Percentiles rank a stretch among this genome's conserved stretches.
Evolutionary conservation across 2,888 invertebrate species (phyloP).

Genomic region (Adelphocoris suturalis): DNA sequence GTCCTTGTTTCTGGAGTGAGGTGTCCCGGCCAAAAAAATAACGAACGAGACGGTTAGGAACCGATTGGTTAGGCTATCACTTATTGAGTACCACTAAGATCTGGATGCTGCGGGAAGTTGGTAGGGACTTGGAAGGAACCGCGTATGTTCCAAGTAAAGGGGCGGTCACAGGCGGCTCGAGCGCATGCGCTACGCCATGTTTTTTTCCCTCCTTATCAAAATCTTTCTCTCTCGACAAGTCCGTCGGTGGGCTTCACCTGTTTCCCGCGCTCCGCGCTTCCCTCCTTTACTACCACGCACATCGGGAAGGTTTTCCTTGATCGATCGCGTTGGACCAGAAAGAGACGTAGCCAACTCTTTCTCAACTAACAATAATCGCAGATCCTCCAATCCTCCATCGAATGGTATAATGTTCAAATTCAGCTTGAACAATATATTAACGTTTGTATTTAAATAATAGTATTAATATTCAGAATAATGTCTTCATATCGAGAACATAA

Average conservation of each 20-base stretch:
- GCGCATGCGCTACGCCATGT: slow-evolving; percentile 67
- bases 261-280: background rate
- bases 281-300: background rate
- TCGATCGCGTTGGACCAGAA: slow-evolving; percentile 3
- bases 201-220: slow-evolving; percentile 54
- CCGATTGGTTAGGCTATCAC: slow-evolving; percentile 40
- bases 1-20: background rate
- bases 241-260: background rate
- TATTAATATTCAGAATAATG: no score
- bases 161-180: slow-evolving; percentile 37
- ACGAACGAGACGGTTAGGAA: background rate
- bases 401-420: no score
- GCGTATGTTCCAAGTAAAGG: slow-evolving; percentile 5
- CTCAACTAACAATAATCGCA: no score
- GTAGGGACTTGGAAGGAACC: slow-evolving; percentile 49
- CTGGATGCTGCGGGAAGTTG: slow-evolving; percentile 67
- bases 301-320: background rate
- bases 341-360: background rate
- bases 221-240: slow-evolving; percentile 36
- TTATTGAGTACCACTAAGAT: slow-evolving; percentile 58
- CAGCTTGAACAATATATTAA: no score
- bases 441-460: no score
- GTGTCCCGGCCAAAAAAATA: background rate
- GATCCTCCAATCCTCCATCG: no score
- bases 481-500: no score